Conservation (phyloP, 2,113 vertebrate genomes). For the Varanus komodoensis region DNA sequence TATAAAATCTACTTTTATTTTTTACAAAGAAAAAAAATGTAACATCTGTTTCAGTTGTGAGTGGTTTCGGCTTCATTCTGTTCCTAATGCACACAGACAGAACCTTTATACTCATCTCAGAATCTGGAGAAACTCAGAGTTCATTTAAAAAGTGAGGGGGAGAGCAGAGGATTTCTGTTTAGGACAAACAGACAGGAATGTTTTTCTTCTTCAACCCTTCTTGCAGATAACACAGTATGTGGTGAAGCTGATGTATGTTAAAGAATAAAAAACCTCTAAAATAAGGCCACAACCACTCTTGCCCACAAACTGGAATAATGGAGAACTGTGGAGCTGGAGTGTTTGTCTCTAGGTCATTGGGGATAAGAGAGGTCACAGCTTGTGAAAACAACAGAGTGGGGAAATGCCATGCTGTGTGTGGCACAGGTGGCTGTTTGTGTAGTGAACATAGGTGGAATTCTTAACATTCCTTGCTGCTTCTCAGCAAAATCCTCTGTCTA, state of each 20-base stretch:
- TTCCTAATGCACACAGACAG: background rate
- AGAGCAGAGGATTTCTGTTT: background rate
- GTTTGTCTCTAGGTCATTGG: background rate
- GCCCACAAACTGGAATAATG: background rate
- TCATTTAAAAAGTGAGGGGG: background rate
- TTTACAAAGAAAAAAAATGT: too few relatives aligned
- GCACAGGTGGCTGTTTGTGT: conserved; percentile 17
- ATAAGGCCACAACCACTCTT: background rate
- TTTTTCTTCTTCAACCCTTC: background rate
- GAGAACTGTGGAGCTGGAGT: background rate
- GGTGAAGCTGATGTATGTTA: background rate
- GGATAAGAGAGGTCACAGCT: conserved; percentile 10
- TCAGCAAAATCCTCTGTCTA: conserved; percentile 22
- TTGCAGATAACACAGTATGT: background rate
- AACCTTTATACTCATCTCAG: background rate
- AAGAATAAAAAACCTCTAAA: background rate
- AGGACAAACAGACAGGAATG: background rate
- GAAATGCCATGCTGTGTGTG: background rate
- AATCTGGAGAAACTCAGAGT: background rate
- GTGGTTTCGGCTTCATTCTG: background rate
- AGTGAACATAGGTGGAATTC: conserved; percentile 21
- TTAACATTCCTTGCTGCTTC: conserved; percentile 25
- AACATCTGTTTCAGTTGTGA: background rate
- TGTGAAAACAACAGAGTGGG: background rate
- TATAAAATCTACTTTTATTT: too few relatives aligned